A percentile compares a stretch with the other conserved stretches of the same genome.
Evolutionary conservation across 2,113 vertebrate genomes (phyloP).

Genomic region (Polypterus senegalus): DNA sequence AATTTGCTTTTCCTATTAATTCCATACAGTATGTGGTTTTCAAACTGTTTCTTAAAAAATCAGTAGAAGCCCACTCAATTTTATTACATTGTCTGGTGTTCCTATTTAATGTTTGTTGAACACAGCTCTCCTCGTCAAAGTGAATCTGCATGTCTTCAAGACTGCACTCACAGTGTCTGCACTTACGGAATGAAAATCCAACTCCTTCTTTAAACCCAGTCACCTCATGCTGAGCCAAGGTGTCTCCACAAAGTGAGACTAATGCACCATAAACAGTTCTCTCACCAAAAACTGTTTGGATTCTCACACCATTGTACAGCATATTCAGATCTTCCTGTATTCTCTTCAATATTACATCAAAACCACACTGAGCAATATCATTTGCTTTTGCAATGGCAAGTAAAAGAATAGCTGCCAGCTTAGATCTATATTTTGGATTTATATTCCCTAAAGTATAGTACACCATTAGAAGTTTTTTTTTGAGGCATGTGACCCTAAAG

Average conservation of each 20-base stretch:
- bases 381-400: constrained; percentile 8
- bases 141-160: constrained; percentile 12
- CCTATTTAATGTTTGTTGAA: constrained; percentile 2
- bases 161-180: constrained; percentile 15
- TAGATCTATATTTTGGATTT: constrained; percentile 18
- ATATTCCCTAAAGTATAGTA: constrained; percentile 18
- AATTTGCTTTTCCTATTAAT: constrained; percentile 25
- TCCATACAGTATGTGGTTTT: constrained; percentile 20
- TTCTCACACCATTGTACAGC: constrained; percentile 9
- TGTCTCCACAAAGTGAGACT: constrained; percentile 14
- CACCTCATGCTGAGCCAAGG: constrained; percentile 15
- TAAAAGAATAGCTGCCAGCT: constrained; percentile 9
- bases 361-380: constrained; percentile 10
- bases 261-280: constrained; percentile 4
- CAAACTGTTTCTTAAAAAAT: not conserved
- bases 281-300: constrained; percentile 4
- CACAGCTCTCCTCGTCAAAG: constrained; percentile 14
- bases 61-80: too few relatives aligned
- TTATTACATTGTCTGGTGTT: not conserved
- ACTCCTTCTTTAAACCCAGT: constrained; percentile 20
- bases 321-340: not conserved
- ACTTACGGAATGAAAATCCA: constrained; percentile 16
- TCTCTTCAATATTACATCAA: constrained; percentile 9
- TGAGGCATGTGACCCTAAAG: constrained; percentile 18
- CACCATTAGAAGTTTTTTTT: constrained; percentile 11